Evolutionary conservation across 2,797 vertebrate species (phyloP).

Genomic region (Lemur catta): DNA sequence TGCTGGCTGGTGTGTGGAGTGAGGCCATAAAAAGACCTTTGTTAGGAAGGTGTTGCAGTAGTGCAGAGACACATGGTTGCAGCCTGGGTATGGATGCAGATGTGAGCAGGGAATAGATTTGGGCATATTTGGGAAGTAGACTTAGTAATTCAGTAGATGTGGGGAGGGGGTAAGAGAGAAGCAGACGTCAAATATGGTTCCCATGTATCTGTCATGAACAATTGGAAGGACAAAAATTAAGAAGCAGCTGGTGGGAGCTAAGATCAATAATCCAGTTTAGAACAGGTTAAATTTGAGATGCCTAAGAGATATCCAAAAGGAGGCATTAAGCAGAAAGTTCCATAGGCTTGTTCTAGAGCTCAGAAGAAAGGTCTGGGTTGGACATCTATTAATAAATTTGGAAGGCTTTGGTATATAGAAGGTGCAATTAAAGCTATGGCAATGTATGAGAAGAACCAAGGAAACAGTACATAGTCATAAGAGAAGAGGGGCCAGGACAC

Average conservation of each 20-base stretch:
- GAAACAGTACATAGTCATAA: not conserved
- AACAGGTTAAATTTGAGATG: constrained; percentile 33
- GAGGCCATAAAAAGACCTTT: not conserved
- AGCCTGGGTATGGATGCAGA: not conserved
- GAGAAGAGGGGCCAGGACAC: not conserved
- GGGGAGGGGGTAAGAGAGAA: not conserved
- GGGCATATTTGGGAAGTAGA: not conserved
- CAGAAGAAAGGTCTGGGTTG: not conserved
- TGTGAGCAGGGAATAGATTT: not conserved
- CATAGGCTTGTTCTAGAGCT: not conserved
- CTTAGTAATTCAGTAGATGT: not conserved
- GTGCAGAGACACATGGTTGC: not conserved
- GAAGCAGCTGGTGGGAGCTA: not conserved
- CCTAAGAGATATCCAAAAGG: not conserved
- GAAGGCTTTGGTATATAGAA: not conserved
- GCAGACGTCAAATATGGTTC: not conserved
- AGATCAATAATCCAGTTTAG: not conserved
- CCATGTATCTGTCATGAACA: not conserved
- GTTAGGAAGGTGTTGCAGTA: not conserved
- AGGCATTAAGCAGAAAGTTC: not conserved
- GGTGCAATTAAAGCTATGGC: not conserved
- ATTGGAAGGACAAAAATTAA: not conserved
- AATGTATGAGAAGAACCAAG: not conserved
- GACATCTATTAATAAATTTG: not conserved
- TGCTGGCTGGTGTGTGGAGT: not conserved